Evolutionary conservation across 2,888 invertebrate genomes (phyloP), one percentile per base, ranked within the genome.

Genomic region (Marronus borbonicus): DNA sequence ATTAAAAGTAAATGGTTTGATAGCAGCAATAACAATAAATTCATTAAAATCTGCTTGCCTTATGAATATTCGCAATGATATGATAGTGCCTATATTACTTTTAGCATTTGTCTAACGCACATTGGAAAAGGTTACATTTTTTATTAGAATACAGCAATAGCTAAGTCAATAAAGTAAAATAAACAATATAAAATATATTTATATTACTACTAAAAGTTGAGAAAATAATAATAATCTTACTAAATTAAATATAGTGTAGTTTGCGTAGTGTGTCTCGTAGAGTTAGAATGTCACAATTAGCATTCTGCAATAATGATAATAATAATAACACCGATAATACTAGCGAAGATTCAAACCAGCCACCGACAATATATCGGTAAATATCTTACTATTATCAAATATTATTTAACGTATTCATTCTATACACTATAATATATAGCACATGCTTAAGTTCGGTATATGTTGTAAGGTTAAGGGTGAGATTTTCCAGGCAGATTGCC

Each of bases 281-380:
- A 50, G n/a, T 62, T 76, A 90, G 89, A 88, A 93, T 94, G 93
- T 94, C 94, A 83, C 93, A 93, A 89, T 91, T 94, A 90, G 94
- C 93, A 90, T 91, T 94, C 82, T 93, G 93, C 88, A 92, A 93
- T 87, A 91, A 91, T 87, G 90, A 93, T 88, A 92, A 91, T 89
- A 93, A 93, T 89, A 93, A 93, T 86, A 92, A 92, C 86, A 93
- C 92, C 87, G 95, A 95, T 91, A 95, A 94, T 92, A 94, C 92
- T 89, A 94, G 95, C 91, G 95, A 95, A 89, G 95, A 95, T 90
- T 95, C 95, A 89, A 95, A 93, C 90, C 93, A 95, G 88, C 93
- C 95, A 89, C 94, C 94, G 84, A 95, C 96, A 84, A 96, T 96
- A 90, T 96, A 96, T 93, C 95, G 96, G 96, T 96, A 94, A 88